Conservation (phyloP, 2,888 invertebrate species). For the Drepana falcataria region DNA sequence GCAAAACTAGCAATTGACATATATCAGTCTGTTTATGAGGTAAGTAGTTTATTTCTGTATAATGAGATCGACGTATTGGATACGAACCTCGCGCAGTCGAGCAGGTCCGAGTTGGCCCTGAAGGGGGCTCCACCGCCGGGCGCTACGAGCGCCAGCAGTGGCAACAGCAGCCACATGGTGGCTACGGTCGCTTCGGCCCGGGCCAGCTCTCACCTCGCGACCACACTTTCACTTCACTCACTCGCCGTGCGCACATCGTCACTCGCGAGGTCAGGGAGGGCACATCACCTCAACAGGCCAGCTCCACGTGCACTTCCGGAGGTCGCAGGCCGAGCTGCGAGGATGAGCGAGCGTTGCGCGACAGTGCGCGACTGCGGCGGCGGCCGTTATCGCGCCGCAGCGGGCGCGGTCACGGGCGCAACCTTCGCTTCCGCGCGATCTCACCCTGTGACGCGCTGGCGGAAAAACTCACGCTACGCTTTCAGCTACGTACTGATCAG, state of each 20-base stretch:
- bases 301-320: conserved; percentile 16
- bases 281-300: conserved; percentile 59
- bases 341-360: conserved; percentile 64
- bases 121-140: conserved; percentile 58
- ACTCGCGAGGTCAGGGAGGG: conserved; percentile 32
- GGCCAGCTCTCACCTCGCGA: conserved; percentile 48
- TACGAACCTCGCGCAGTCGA: conserved; percentile 74
- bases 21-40: conserved; percentile 6
- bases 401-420: conserved; percentile 75
- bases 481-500: conserved; percentile 31
- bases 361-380: conserved; percentile 54
- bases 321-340: conserved; percentile 49
- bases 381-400: conserved; percentile 44
- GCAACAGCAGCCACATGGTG: conserved; percentile 63
- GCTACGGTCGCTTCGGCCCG: conserved; percentile 52
- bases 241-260: conserved; percentile 61
- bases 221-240: conserved; percentile 62
- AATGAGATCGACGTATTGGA: background rate
- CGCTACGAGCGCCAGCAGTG: conserved; percentile 55
- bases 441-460: conserved; percentile 58
- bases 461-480: conserved; percentile 39
- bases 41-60: conserved; percentile 1
- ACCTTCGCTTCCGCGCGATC: conserved; percentile 69
- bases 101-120: conserved; percentile 61
- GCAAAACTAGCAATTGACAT: conserved; percentile 27